These are phyloP conservation scores for Rotaria socialis DNA, from an alignment of 2,888 invertebrate genomes.

Conservation along the genomic window DNA sequence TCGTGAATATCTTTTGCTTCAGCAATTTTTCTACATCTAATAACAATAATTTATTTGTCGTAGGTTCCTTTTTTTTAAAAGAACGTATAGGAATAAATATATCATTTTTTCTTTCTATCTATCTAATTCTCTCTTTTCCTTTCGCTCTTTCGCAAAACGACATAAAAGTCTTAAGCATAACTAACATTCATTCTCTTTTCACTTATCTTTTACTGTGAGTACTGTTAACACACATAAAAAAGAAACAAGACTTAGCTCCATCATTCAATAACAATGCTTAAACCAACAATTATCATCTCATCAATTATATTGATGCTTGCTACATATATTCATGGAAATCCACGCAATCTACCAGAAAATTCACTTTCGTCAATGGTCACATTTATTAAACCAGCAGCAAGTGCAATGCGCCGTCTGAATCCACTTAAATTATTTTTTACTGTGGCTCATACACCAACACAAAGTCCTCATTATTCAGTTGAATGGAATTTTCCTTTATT, in stretches of 20 bases:
- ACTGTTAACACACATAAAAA: neutral
- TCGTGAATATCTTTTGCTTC: too few relatives aligned
- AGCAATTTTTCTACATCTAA: too few relatives aligned
- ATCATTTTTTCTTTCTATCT: neutral
- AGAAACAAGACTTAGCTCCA: neutral
- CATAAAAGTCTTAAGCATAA: neutral
- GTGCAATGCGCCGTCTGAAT: neutral
- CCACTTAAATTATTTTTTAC: conserved; percentile 19
- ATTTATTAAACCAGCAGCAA: neutral
- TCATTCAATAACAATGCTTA: neutral
- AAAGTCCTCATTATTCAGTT: neutral
- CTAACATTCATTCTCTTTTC: neutral
- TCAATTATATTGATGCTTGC: neutral
- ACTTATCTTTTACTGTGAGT: neutral
- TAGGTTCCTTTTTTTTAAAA: neutral
- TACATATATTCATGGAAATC: neutral
- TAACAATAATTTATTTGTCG: neutral
- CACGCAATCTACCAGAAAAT: neutral
- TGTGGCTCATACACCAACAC: neutral
- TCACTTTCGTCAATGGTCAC: neutral
- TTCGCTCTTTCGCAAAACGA: neutral
- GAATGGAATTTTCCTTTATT: conserved; percentile 21
- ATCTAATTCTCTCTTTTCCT: neutral
- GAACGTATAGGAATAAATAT: neutral
- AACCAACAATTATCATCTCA: neutral